These are phyloP conservation scores for Lagocephalus sceleratus DNA, from an alignment of 2,797 vertebrate species.

Conservation along the genomic window DNA sequence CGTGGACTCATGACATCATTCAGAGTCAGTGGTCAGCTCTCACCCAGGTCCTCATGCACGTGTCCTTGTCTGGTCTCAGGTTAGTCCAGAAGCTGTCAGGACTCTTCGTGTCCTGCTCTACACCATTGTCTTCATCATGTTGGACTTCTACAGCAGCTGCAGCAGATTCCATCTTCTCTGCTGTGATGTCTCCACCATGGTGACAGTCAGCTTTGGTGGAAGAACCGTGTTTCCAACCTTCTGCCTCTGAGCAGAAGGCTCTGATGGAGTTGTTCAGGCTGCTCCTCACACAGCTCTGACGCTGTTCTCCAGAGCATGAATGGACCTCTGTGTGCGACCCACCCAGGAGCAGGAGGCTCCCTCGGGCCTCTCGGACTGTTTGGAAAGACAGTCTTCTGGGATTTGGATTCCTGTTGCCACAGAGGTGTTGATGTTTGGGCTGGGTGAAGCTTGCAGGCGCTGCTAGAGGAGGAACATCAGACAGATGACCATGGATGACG, in stretches of 20 bases:
- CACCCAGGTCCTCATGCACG: too few species aligned
- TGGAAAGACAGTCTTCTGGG: constrained; percentile 71
- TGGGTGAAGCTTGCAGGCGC: constrained; percentile 40
- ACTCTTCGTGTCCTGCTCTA: constrained; percentile 14
- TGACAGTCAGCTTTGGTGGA: constrained; percentile 11
- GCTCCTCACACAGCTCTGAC: constrained; percentile 46
- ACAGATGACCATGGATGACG: constrained; percentile 50
- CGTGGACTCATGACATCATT: too few species aligned
- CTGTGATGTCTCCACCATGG: constrained; percentile 7
- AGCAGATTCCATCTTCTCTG: not conserved
- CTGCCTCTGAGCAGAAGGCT: constrained; percentile 16
- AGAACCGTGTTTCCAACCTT: constrained; percentile 45
- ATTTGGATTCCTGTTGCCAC: constrained; percentile 64
- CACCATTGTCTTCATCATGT: constrained; percentile 17
- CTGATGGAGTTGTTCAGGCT: constrained; percentile 38
- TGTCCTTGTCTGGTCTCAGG: too few species aligned
- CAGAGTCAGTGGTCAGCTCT: too few species aligned
- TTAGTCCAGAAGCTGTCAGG: too few species aligned
- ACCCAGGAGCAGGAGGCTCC: constrained; percentile 42
- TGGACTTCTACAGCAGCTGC: too few species aligned
- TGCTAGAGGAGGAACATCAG: constrained; percentile 60
- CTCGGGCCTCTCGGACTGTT: constrained; percentile 60
- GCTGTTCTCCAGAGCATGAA: constrained; percentile 71
- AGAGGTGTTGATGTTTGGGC: constrained; percentile 70
- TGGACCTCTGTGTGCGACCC: constrained; percentile 56